phyloP scores from a whole-genome alignment of 1,140 invertebrate genomes.

The Drosophila littoralis region DNA sequence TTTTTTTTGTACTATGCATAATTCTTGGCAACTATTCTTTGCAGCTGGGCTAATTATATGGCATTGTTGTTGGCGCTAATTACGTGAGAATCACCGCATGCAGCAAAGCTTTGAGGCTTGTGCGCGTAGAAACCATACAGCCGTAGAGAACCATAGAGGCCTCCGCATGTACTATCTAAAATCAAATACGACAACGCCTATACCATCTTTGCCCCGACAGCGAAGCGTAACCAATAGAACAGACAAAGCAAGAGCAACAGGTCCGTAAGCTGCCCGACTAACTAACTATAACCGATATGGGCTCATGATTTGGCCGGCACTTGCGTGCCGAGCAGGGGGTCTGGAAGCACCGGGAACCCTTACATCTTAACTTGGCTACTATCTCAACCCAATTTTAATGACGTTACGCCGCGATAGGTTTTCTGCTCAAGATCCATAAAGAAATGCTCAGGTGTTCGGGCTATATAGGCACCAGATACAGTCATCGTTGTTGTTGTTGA shows the following conservation, averaged over 20 bases:
- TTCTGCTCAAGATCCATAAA: constrained; percentile 82
- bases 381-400: constrained; percentile 79
- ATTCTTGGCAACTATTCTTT: constrained; percentile 63
- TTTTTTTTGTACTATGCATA: constrained; percentile 54
- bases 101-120: constrained; percentile 36
- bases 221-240: constrained; percentile 73
- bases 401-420: constrained; percentile 81
- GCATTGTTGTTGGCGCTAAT: constrained; percentile 68
- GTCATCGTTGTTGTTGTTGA: constrained; percentile 25
- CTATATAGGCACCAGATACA: constrained; percentile 39
- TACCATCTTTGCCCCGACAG: constrained; percentile 57
- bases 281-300: constrained; percentile 46
- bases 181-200: constrained; percentile 54
- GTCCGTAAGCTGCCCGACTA: constrained; percentile 19
- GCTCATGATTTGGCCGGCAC: constrained; percentile 27
- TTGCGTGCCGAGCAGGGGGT: constrained; percentile 32
- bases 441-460: constrained; percentile 79
- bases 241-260: constrained; percentile 16
- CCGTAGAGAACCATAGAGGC: constrained; percentile 13
- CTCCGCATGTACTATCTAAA: constrained; percentile 1
- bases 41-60: constrained; percentile 72
- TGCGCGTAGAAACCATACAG: constrained; percentile 32
- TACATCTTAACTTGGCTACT: constrained; percentile 59
- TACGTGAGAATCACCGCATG: constrained; percentile 64
- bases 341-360: constrained; percentile 34